phyloP scores from a whole-genome alignment of 2,113 vertebrate genomes.

The Oceanites oceanicus region DNA sequence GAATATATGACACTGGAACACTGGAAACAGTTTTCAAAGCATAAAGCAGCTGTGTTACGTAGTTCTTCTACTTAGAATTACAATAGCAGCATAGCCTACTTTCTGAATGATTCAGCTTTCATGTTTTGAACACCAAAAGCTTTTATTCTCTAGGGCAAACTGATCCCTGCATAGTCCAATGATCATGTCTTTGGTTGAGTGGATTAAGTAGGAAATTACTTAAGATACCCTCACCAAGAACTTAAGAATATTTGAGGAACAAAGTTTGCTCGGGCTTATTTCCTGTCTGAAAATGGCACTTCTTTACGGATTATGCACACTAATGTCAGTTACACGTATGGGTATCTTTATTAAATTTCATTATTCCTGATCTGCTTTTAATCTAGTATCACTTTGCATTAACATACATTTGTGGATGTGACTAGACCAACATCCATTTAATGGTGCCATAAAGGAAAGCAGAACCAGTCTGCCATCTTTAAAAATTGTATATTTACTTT shows the following conservation, averaged over 20 bases:
- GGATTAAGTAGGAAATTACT: neutral
- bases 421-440: neutral
- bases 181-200: neutral
- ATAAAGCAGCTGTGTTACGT: constrained; percentile 14
- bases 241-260: neutral
- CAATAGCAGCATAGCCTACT: constrained; percentile 1
- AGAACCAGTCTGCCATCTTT: neutral
- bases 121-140: constrained; percentile 17
- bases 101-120: constrained; percentile 39
- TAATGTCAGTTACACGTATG: neutral
- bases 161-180: neutral
- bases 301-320: neutral
- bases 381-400: neutral
- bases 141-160: constrained; percentile 16
- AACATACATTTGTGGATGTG: neutral
- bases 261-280: neutral
- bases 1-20: constrained; percentile 36
- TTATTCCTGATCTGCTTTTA: neutral
- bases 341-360: neutral
- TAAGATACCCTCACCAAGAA: neutral
- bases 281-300: neutral
- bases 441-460: neutral
- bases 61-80: constrained; percentile 28
- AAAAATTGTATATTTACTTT: neutral
- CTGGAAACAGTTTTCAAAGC: constrained; percentile 27